A percentile compares a stretch with the other conserved stretches of the same genome.
Evolutionary conservation across 2,797 vertebrate species (phyloP).

Genomic region (Channa striata): DNA sequence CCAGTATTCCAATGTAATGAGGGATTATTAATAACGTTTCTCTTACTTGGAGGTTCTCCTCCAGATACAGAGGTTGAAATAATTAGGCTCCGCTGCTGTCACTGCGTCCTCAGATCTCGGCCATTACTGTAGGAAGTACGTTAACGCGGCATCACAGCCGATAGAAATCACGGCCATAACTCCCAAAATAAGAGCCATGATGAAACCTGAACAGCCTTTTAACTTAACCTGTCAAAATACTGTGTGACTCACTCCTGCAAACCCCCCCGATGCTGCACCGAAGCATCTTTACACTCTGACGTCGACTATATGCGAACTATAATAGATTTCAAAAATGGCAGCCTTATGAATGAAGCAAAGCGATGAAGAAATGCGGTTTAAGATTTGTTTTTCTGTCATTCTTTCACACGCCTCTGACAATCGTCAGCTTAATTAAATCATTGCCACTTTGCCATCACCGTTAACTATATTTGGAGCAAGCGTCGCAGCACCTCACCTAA

Average conservation of each 20-base stretch:
- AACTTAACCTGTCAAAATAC: background rate
- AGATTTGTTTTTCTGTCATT: conserved; percentile 4
- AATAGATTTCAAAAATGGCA: background rate
- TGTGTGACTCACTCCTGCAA: background rate
- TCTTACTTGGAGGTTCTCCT: background rate
- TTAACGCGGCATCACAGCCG: background rate
- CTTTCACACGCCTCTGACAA: conserved; percentile 22
- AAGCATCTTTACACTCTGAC: conserved; percentile 2
- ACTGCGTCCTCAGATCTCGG: background rate
- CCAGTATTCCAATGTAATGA: background rate
- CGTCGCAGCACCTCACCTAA: conserved; percentile 8
- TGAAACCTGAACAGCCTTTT: background rate
- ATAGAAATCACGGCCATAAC: background rate
- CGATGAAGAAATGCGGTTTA: background rate
- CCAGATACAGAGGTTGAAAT: background rate
- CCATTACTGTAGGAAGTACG: background rate
- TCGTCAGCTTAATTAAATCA: conserved; percentile 40
- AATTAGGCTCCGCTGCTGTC: background rate
- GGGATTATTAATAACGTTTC: background rate
- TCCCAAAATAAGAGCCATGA: background rate
- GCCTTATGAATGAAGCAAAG: background rate
- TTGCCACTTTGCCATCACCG: conserved; percentile 10
- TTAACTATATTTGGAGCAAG: conserved; percentile 27
- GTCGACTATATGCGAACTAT: background rate
- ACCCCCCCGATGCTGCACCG: background rate